Evolutionary conservation across 2,797 vertebrate genomes (phyloP), one percentile per base, ranked within the genome.

Genomic region (Propithecus perrieri): DNA sequence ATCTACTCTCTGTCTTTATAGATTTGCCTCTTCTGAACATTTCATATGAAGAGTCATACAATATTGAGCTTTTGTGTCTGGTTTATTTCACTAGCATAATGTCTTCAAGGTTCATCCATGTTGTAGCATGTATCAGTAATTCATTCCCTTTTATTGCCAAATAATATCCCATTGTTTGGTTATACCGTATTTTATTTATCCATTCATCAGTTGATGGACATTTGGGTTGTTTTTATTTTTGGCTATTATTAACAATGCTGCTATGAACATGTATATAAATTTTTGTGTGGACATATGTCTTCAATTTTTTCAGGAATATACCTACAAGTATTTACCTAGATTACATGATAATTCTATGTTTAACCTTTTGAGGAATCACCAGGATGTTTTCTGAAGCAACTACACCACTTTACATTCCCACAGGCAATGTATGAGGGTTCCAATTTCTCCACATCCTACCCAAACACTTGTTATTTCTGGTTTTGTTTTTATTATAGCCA

Each of bases 211-310:
- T 63, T 93, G 57, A 84, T 84, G 33, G 33, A 72, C 30, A 84
- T 72, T 95, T 90, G n/a, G 55, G 20, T 84, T 84, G 78, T 69
- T 93, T 87, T 79, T 30, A 79, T 22, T 79, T 84, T 97, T 26
- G 46, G 6, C 83, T 61, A 61, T 74, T 88, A 55, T 85, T 35
- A 92, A 94, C 53, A 87, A 89, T 90, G 69, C 10, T 84, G 28
- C 33, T 79, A 67, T 59, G 53, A 87, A 80, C 38, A 53, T 61
- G 28, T 55, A 28, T 43, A 89, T 57, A 91, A 41, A 15, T 90
- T 79, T 93, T 83, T 35, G 6, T 67, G 33, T 88, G 67, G 50
- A 88, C 18, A 17, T 63, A 57, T 57, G n/a, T 88, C 53, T 94
- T 94, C 15, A 63, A 12, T 53, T 89, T 53, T 85, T 48, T 61